These are phyloP conservation scores for Matsumyia berberina DNA, from an alignment of 2,888 invertebrate genomes.

Conservation along the genomic window DNA sequence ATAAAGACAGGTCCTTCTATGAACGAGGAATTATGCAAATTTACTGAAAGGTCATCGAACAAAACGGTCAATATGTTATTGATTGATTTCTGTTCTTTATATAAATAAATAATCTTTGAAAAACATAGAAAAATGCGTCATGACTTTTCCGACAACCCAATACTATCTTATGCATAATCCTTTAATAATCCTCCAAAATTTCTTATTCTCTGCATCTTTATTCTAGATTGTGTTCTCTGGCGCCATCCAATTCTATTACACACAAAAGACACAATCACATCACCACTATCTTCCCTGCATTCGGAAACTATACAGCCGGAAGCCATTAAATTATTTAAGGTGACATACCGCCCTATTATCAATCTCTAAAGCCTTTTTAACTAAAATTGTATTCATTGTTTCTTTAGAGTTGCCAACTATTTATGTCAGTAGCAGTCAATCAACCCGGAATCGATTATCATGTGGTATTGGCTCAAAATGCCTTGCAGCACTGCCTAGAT, in stretches of 20 bases:
- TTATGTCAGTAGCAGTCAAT: conserved; percentile 98
- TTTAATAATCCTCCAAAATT: not conserved
- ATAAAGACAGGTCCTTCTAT: no score
- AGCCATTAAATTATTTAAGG: conserved; percentile 97
- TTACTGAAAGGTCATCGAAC: no score
- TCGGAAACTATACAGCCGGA: conserved; percentile 95
- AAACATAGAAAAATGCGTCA: no score
- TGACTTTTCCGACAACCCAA: no score
- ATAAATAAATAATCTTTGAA: no score
- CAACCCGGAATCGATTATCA: conserved; percentile 98
- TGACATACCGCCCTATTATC: conserved; percentile 80
- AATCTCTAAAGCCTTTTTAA: not conserved
- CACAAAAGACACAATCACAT: conserved; percentile 94
- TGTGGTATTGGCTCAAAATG: conserved; percentile 98
- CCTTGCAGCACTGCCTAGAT: conserved; percentile 95
- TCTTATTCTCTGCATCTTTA: not conserved
- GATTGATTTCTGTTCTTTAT: no score
- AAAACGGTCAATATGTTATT: no score
- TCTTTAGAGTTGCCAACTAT: conserved; percentile 94
- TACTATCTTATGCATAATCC: not conserved
- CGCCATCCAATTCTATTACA: conserved; percentile 95
- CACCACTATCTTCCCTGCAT: conserved; percentile 95
- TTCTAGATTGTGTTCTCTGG: conserved; percentile 94
- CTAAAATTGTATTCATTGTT: conserved; percentile 3
- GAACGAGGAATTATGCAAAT: no score